These are phyloP conservation scores for Otocyon megalotis DNA, from an alignment of 2,113 vertebrate genomes.

Conservation along the genomic window DNA sequence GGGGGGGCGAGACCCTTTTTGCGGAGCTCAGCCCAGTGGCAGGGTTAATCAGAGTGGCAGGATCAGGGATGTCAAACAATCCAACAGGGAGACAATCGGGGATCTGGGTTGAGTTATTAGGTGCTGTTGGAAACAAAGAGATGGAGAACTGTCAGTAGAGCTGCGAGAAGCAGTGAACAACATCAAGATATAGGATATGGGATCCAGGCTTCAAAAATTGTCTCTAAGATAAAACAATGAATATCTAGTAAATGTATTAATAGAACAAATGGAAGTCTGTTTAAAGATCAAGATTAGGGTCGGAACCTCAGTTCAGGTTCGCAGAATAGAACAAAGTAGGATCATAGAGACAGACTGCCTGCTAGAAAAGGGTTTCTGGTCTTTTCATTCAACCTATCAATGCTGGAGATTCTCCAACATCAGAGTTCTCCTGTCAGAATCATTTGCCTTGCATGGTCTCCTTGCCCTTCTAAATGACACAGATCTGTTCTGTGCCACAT, in stretches of 20 bases:
- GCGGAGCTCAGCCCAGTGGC: not conserved
- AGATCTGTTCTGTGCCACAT: not conserved
- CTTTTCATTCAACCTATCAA: not conserved
- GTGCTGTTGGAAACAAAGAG: not conserved
- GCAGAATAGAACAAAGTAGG: not conserved
- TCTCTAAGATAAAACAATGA: not conserved
- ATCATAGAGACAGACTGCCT: not conserved
- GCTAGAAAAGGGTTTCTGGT: fast-evolving
- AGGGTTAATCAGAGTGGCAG: constrained; percentile 48
- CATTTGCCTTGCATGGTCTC: not conserved
- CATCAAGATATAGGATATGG: not conserved
- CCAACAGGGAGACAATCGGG: not conserved
- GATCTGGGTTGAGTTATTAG: not conserved
- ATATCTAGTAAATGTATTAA: not conserved
- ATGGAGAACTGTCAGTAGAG: not conserved
- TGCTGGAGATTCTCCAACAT: not conserved
- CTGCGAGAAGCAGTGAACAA: not conserved
- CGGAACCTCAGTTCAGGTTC: not conserved
- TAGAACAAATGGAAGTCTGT: not conserved
- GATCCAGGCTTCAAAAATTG: not conserved
- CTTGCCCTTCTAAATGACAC: not conserved
- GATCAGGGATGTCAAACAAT: not conserved
- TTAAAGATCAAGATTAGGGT: not conserved
- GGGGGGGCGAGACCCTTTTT: not conserved
- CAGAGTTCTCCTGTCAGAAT: not conserved